A percentile compares a stretch with the other conserved stretches of the same genome.
phyloP scores from a whole-genome alignment of 2,113 vertebrate genomes.

The Anguilla japonica region DNA sequence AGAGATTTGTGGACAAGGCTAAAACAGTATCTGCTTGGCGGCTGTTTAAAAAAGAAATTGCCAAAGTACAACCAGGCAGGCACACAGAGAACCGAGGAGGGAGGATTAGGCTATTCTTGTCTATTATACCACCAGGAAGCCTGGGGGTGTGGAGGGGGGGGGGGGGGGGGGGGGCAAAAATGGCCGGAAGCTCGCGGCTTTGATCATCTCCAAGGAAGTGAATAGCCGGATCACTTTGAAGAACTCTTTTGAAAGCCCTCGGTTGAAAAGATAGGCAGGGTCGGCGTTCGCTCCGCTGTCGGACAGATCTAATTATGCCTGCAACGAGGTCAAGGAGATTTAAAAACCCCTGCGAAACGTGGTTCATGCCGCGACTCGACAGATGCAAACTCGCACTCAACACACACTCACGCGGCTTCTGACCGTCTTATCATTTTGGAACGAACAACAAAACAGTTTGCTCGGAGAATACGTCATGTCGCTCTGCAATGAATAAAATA shows the following conservation, averaged over 20 bases:
- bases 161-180: not conserved
- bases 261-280: not conserved
- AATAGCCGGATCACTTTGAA: not conserved
- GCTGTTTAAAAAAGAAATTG: not conserved
- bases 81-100: not conserved
- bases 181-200: not conserved
- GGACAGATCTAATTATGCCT: not conserved
- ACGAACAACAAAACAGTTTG: not conserved
- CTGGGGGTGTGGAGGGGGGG: not conserved
- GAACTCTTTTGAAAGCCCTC: not conserved
- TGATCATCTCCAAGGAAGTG: conserved; percentile 7
- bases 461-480: not conserved
- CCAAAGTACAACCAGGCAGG: not conserved
- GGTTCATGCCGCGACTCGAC: not conserved
- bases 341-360: not conserved
- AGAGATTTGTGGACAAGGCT: not conserved
- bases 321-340: conserved; percentile 1
- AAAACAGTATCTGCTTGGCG: not conserved
- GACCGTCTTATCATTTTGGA: not conserved
- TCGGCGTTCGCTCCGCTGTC: not conserved
- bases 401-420: not conserved
- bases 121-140: not conserved
- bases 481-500: not conserved
- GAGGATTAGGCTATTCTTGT: not conserved
- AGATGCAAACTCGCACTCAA: not conserved